Conservation (phyloP, 2,797 vertebrate genomes). For the Diplodus sargus region DNA sequence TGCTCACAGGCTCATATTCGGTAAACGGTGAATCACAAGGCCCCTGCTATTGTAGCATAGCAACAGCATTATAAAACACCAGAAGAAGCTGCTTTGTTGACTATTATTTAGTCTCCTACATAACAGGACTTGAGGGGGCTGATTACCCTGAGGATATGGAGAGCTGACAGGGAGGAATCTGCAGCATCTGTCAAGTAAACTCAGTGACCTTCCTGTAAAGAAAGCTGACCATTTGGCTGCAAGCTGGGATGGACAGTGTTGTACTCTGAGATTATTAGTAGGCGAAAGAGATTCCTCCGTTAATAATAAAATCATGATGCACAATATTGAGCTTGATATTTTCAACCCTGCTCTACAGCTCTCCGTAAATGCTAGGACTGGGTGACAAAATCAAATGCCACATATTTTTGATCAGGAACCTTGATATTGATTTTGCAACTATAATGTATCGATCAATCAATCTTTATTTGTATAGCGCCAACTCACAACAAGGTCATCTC, state of each 20-base stretch:
- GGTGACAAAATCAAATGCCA: no score
- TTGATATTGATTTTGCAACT: no score
- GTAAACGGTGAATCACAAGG: conserved; percentile 64
- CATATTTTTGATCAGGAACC: no score
- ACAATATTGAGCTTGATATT: no score
- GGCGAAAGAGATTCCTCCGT: background rate
- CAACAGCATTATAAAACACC: conserved; percentile 34
- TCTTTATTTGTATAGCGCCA: no score
- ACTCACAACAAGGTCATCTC: no score
- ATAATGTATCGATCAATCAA: no score
- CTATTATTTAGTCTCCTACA: conserved; percentile 17
- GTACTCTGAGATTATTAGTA: conserved; percentile 1
- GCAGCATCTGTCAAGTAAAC: conserved; percentile 56
- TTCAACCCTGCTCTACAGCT: no score
- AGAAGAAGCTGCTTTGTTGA: conserved; percentile 33
- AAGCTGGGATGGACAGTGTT: background rate
- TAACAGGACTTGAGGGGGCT: conserved; percentile 28
- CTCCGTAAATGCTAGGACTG: no score
- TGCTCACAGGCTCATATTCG: conserved; percentile 58
- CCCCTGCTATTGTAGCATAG: conserved; percentile 55
- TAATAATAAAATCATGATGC: background rate
- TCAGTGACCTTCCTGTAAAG: conserved; percentile 53
- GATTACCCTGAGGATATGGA: conserved; percentile 32
- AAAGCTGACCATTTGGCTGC: conserved; percentile 9
- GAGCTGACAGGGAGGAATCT: conserved; percentile 57